These are phyloP conservation scores for Parochlus steinenii DNA, from an alignment of 2,888 invertebrate genomes.

Conservation along the genomic window DNA sequence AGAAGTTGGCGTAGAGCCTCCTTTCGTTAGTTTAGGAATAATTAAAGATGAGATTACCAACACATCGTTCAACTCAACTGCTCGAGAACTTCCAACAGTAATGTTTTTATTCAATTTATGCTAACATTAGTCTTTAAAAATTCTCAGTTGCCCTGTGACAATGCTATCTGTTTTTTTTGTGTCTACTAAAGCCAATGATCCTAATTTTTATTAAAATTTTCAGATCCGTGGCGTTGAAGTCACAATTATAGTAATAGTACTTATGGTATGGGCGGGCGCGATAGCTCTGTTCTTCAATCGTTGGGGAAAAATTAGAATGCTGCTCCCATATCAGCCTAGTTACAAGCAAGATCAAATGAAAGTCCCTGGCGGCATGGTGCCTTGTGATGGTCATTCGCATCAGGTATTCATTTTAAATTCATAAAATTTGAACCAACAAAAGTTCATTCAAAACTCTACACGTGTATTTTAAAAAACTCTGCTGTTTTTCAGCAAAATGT, in stretches of 20 bases:
- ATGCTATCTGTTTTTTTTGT: too few species aligned
- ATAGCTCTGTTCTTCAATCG: slow-evolving; percentile 75
- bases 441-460: too few species aligned
- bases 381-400: slow-evolving; percentile 40
- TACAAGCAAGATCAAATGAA: slow-evolving; percentile 78
- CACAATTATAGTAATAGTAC: slow-evolving; percentile 67
- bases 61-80: slow-evolving; percentile 20
- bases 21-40: slow-evolving; percentile 27
- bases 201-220: slow-evolving; percentile 16
- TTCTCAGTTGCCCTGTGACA: too few species aligned
- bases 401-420: too few species aligned
- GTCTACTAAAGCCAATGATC: slow-evolving; percentile 13
- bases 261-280: slow-evolving; percentile 73
- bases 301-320: slow-evolving; percentile 81
- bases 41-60: slow-evolving; percentile 15
- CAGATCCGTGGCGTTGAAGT: slow-evolving; percentile 83
- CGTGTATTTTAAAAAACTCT: too few species aligned
- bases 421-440: too few species aligned
- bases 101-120: not conserved
- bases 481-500: too few species aligned
- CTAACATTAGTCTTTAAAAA: too few species aligned
- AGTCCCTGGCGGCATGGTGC: slow-evolving; percentile 56
- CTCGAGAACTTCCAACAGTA: slow-evolving; percentile 29
- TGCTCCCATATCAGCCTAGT: slow-evolving; percentile 80
- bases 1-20: slow-evolving; percentile 31